These are phyloP conservation scores for Masnerella sp. DNA, from an alignment of 2,888 invertebrate genomes.

Conservation along the genomic window DNA sequence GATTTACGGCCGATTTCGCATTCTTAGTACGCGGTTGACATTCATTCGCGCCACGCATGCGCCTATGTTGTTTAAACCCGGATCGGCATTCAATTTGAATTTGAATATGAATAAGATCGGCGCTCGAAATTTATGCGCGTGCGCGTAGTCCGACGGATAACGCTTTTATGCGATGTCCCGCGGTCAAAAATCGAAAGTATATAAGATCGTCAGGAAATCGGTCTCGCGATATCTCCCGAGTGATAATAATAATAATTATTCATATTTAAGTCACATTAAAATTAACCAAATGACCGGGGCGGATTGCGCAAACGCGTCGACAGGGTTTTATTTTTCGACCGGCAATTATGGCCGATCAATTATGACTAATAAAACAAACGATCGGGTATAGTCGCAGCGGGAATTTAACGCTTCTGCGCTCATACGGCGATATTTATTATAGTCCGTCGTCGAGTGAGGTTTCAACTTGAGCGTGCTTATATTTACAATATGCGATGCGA, in stretches of 20 bases:
- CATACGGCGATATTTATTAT: slow-evolving; percentile 46
- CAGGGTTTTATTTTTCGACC: slow-evolving; percentile 33
- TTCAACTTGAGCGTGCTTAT: slow-evolving; percentile 20
- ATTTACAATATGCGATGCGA: slow-evolving; percentile 28
- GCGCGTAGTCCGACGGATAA: too few species aligned
- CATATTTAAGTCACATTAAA: slow-evolving; percentile 19
- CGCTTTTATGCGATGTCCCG: too few species aligned
- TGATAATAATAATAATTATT: too few species aligned
- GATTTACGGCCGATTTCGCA: slow-evolving; percentile 24
- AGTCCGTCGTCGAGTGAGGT: slow-evolving; percentile 11
- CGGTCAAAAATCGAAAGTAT: too few species aligned
- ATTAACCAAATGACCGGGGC: slow-evolving; percentile 8
- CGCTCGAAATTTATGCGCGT: slow-evolving; percentile 18
- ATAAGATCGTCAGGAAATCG: neutral
- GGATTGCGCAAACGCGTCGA: slow-evolving; percentile 7
- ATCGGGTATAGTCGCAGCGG: slow-evolving; percentile 34
- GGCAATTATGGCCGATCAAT: slow-evolving; percentile 52
- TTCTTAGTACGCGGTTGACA: slow-evolving; percentile 20
- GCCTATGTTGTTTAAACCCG: neutral
- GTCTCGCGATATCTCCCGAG: too few species aligned
- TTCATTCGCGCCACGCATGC: slow-evolving; percentile 5
- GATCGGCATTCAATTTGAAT: slow-evolving; percentile 27
- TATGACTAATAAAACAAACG: slow-evolving; percentile 55
- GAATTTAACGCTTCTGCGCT: slow-evolving; percentile 59
- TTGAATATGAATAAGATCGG: slow-evolving; percentile 9